Percentiles rank a stretch among this genome's conserved stretches.
These are phyloP conservation scores for Sisyra nigra DNA, from an alignment of 2,888 invertebrate species.

Conservation along the genomic window DNA sequence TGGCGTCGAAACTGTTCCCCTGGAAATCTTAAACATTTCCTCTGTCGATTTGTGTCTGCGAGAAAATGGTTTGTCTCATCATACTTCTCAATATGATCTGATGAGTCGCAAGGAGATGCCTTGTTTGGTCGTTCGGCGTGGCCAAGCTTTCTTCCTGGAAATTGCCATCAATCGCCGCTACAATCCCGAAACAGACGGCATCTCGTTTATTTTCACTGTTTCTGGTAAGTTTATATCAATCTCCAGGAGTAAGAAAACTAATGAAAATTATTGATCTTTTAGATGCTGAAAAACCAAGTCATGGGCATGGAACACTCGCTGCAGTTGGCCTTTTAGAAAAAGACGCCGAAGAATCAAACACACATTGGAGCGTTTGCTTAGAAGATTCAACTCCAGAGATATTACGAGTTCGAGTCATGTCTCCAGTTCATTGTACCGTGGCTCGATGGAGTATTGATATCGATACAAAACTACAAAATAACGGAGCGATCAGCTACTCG, in stretches of 20 bases:
- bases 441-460: constrained; percentile 75
- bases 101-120: constrained; percentile 39
- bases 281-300: constrained; percentile 62
- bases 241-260: neutral
- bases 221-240: constrained; percentile 32
- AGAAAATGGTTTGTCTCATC: constrained; percentile 60
- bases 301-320: constrained; percentile 64
- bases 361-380: constrained; percentile 59
- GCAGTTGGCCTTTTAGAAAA: constrained; percentile 55
- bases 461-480: constrained; percentile 55
- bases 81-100: constrained; percentile 61
- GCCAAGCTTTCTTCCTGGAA: constrained; percentile 62
- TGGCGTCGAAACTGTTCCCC: constrained; percentile 17
- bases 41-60: constrained; percentile 56
- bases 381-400: constrained; percentile 46
- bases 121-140: constrained; percentile 63
- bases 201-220: constrained; percentile 72
- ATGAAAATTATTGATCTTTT: constrained; percentile 13
- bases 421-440: constrained; percentile 54
- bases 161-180: constrained; percentile 60
- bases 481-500: constrained; percentile 58
- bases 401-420: constrained; percentile 45
- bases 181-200: constrained; percentile 53
- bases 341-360: constrained; percentile 38
- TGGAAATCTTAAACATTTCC: constrained; percentile 49